Evolutionary conservation across 2,888 invertebrate species (phyloP).

Genomic region (Frankliniella intonsa): DNA sequence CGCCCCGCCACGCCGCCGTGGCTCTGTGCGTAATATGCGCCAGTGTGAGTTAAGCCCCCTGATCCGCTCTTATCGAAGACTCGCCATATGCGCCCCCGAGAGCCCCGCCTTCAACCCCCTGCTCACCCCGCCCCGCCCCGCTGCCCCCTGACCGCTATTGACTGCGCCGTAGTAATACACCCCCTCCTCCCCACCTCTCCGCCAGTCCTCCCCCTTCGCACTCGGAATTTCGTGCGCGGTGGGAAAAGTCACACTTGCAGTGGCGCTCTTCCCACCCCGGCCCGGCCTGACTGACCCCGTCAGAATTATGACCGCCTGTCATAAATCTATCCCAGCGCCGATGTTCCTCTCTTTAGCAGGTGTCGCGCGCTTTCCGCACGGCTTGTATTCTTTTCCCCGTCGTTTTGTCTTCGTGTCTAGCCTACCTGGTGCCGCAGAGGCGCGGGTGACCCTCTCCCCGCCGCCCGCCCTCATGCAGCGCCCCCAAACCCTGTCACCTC

Average conservation of each 20-base stretch:
- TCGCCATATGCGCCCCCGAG: constrained; percentile 14
- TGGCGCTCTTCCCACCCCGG: not conserved
- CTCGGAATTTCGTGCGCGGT: not conserved
- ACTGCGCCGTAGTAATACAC: not conserved
- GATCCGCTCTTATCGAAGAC: constrained; percentile 16
- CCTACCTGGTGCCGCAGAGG: not conserved
- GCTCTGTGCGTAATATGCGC: not conserved
- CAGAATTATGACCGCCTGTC: too few species aligned
- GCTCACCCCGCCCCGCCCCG: not conserved
- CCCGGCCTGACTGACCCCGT: not conserved
- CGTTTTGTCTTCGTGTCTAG: not conserved
- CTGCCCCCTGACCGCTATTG: not conserved
- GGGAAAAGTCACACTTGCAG: not conserved
- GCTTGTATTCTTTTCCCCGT: not conserved
- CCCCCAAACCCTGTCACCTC: not conserved
- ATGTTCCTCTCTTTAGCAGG: not conserved
- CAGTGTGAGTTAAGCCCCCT: constrained; percentile 17
- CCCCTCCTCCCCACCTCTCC: not conserved
- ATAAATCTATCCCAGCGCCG: not conserved
- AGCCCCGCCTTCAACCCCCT: not conserved
- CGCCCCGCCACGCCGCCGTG: not conserved
- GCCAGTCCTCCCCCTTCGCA: not conserved
- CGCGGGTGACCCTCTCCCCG: not conserved
- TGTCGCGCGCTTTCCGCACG: too few species aligned
- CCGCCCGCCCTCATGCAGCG: not conserved